Conservation (phyloP, 2,797 vertebrate genomes). For the Cirrhinus molitorella region DNA sequence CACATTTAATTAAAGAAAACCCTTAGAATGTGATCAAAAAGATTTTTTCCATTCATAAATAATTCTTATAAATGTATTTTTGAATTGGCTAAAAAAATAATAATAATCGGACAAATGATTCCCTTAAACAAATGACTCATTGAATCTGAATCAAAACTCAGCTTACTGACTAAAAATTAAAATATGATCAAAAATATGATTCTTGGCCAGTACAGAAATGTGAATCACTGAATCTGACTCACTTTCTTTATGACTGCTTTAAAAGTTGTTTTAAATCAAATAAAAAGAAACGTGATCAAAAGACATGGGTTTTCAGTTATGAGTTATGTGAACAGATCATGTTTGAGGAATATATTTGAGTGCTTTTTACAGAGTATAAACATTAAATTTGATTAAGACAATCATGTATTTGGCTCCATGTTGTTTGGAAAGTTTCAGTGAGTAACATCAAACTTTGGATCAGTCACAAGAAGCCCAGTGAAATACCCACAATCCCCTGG, state of each 20-base stretch:
- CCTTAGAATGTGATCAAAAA: too few species aligned
- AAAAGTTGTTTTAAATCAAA: not conserved
- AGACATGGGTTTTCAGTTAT: not conserved
- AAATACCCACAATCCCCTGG: slow-evolving; percentile 21
- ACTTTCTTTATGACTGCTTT: not conserved
- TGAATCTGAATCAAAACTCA: not conserved
- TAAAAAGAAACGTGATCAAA: not conserved
- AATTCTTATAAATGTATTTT: too few species aligned
- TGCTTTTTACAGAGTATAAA: not conserved
- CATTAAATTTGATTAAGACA: slow-evolving; percentile 2
- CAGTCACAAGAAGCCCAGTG: slow-evolving; percentile 12
- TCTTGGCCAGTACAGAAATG: not conserved
- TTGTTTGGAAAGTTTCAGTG: slow-evolving; percentile 14
- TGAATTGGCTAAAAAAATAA: too few species aligned
- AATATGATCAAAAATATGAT: not conserved
- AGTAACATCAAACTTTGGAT: slow-evolving; percentile 10
- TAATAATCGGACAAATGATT: not conserved
- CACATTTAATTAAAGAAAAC: too few species aligned
- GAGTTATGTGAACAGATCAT: not conserved
- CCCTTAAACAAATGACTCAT: not conserved
- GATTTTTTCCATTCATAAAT: too few species aligned
- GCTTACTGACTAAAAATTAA: not conserved
- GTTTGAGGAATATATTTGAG: not conserved
- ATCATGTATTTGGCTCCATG: not conserved
- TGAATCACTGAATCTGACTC: not conserved